Base-by-base conservation (phyloP, 2,888 invertebrate genomes). In the Brachylomia viminalis region DNA sequence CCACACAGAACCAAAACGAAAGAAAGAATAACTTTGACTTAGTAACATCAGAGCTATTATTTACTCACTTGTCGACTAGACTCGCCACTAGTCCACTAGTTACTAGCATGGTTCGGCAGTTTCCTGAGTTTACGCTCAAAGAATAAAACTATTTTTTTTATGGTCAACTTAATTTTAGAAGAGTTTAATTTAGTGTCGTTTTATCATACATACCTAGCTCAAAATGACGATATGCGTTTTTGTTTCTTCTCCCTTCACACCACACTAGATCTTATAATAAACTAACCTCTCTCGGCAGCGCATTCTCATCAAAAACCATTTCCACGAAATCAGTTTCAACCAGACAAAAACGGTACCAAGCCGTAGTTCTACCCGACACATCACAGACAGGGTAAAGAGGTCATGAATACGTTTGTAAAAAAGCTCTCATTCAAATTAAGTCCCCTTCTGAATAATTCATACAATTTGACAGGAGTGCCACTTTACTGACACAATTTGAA, bases 371-470 rank as follows among this genome's bases (percentile, higher is more conserved):
- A 33, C 61, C 27, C 62, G 38, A 62, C 75, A 72, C 66, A 56
- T 73, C 75, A 76, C 73, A 74, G 71, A 78, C 70, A 77, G 66
- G 66, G 64, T 56, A 81, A 87, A 72, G 64, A 86, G 84, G 78
- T 80, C 83, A 77, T 85, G 87, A 85, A 88, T 88, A 85, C 87
- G 66, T 83, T 82, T 84, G 83, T 85, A 87, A 87, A 85, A 86
- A 87, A 85, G 56, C 88, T 80, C 88, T 87, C 88, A 85, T 85
- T 85, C 88, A 88, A 87, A 88, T 88, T 88, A 88, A 87, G 88
- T 76, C 77, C 77, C 76, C 47, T 69, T 23, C 52, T 87, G 88
- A 87, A 88, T 87, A 76, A 87, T 87, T 88, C 88, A 87, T 87
- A 87, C 83, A 87, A 88, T 88, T 83, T 81, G 80, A 85, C 81